Conservation (phyloP, 2,888 invertebrate genomes). For the Platypus cylindrus region DNA sequence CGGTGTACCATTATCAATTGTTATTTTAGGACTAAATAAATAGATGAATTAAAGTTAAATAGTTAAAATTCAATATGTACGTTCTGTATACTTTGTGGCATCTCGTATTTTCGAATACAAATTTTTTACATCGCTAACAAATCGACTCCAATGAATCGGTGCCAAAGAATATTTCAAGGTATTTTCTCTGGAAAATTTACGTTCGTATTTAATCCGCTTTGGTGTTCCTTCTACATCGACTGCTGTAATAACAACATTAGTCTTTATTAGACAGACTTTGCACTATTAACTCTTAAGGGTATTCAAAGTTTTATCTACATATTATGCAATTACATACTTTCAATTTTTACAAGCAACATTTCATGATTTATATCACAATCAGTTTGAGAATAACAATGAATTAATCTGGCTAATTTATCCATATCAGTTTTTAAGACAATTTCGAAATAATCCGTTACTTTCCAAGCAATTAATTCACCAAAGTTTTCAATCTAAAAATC, state of each 20-base stretch:
- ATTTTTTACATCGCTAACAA: slow-evolving; percentile 25
- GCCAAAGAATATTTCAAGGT: slow-evolving; percentile 28
- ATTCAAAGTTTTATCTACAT: neutral
- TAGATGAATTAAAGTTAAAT: slow-evolving; percentile 2
- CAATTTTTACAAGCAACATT: slow-evolving; percentile 59
- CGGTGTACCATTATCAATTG: slow-evolving; percentile 30
- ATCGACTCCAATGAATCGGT: slow-evolving; percentile 28
- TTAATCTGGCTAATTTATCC: slow-evolving; percentile 58
- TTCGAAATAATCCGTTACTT: slow-evolving; percentile 58
- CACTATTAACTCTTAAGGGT: neutral
- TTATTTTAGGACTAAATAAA: slow-evolving; percentile 31
- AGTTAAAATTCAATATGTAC: neutral
- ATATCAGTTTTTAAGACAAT: slow-evolving; percentile 66
- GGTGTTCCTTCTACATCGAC: slow-evolving; percentile 46
- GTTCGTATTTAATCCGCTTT: slow-evolving; percentile 38
- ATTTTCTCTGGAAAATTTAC: slow-evolving; percentile 34
- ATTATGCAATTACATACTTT: slow-evolving; percentile 48
- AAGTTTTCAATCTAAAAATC: slow-evolving; percentile 60
- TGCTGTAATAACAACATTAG: slow-evolving; percentile 37
- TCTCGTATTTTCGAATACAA: slow-evolving; percentile 29
- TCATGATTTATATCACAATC: slow-evolving; percentile 65
- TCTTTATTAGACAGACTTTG: neutral
- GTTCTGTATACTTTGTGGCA: slow-evolving; percentile 24
- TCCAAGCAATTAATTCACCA: slow-evolving; percentile 71
- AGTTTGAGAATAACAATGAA: slow-evolving; percentile 58